Base-by-base conservation (phyloP, 2,888 invertebrate genomes). In the Chrysolina oricalcia region DNA sequence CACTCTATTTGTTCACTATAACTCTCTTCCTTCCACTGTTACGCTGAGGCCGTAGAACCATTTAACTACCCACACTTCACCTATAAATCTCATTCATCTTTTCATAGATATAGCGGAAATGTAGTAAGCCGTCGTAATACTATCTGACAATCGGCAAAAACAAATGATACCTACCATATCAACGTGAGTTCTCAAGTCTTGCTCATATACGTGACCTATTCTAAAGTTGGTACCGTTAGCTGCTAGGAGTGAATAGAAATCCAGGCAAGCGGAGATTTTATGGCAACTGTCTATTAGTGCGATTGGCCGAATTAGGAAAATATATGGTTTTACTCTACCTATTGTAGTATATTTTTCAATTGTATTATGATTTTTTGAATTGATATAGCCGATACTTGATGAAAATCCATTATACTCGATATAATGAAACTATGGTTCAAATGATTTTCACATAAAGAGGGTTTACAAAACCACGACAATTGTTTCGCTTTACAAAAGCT, bases 111-210 rank as follows among this genome's bases (percentile, higher is more conserved):
- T 63, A 71, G 64, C 56, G 71, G 71, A 71, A 70, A 56, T 75
- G 43, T 64, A 72, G 72, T 72, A 72, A 63, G 64, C 50, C 67
- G 67, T 41, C 73, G 72, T 79, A 75, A 77, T 77, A 77, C 73
- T 75, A 73, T 75, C 79, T 79, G 77, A 79, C 77, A 79, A 79
- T 78, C 74, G 70, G 70, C 72, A 77, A 77, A 77, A 77, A 79
- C 76, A 74, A 79, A 79, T 79, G 76, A 76, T 76, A 74, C 73
- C 75, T 76, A 74, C 73, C 76, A 59, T 70, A 78, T 75, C 77
- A 77, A 75, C 77, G 71, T 72, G 73, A 64, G 73, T 78, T 62
- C 62, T 69, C 41, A 69, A 56, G 70, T 70, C 56, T 67, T 64
- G 53, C 69, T 75, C 72, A 64, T 72, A 65, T 59, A 75, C 70